These are phyloP conservation scores for Pangasius sanitwongsei DNA, from an alignment of 2,797 vertebrate species.

Conservation along the genomic window DNA sequence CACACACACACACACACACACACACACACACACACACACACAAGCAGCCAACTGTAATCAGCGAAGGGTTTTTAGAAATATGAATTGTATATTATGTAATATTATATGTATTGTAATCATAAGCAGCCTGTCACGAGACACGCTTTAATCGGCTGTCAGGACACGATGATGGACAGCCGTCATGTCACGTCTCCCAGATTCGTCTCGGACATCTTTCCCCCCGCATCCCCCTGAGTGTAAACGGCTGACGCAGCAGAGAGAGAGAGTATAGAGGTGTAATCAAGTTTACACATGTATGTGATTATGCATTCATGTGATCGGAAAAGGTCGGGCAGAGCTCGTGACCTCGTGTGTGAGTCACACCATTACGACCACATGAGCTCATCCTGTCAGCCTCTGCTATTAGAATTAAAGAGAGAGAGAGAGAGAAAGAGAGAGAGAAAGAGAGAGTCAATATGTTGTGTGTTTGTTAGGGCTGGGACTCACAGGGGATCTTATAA, in stretches of 20 bases:
- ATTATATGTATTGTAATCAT: too few relatives aligned
- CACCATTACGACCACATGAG: background rate
- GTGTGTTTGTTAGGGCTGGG: background rate
- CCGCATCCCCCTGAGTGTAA: background rate
- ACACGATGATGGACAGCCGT: background rate
- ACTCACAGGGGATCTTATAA: background rate
- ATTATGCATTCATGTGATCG: background rate
- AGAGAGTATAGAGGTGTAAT: background rate
- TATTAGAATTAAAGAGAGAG: background rate
- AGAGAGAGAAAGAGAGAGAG: background rate
- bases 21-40: constrained; percentile 2
- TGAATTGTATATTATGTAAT: too few relatives aligned
- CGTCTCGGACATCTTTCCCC: background rate
- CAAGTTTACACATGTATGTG: background rate
- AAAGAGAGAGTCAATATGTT: background rate
- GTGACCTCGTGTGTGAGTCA: background rate
- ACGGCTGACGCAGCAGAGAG: background rate
- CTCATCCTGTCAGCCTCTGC: background rate
- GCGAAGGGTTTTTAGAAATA: background rate
- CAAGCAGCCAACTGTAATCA: background rate
- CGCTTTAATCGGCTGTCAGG: background rate
- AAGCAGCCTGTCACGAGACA: background rate
- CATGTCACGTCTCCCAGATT: background rate
- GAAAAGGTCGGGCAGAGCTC: background rate
- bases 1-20: background rate